Base-by-base conservation (phyloP, 2,888 invertebrate species). In the Caprella mutica region DNA sequence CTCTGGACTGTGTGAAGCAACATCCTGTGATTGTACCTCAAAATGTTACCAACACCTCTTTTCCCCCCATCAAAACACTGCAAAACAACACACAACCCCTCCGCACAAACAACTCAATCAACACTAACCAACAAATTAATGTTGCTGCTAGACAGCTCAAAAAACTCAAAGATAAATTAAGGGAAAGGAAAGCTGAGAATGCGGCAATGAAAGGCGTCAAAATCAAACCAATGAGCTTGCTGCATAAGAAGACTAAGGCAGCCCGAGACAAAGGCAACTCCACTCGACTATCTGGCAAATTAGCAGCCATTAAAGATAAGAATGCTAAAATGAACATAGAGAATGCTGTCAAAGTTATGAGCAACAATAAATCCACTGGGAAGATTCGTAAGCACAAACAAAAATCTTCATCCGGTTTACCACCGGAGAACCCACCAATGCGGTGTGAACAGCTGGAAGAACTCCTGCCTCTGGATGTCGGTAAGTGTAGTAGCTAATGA, bases 191-290 rank as follows among this genome's bases (percentile, higher is more conserved):
- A n/a, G 44, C 46, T 19, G 51, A 46, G 19, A 53, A 54, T 51
- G 53, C 61, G 24, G 44, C 46, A 8, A 43, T 57, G 6, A 61
- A 43, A 17, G 42, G 39, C 1, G 40, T 17, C 17, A 51, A 42
- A 29, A 23, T 46, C 9, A 30, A 48, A n/a, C 48, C 29, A 12
- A 21, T 48, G 5, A 30, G 29, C 26, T 48, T 14, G 9, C 14
- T 48, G 27, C 48, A 48, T 21, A 21, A 21, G 4, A 30, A 9
- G 14, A 48, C n/a, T 35, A 51, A 26, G 24, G 26, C 35, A 12
- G 35, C 9, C 12, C 12, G 48, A 21, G 33, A 43, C 17, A 44
- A 29, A 5, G 33, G 30, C 42, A 40, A 27, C 23, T n/a, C 19
- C 21, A 30, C 5, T 23, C 48, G 48, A 9, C 23, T 48, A 3